Percentiles rank a stretch among this genome's conserved stretches.
Conservation (phyloP, 92 coral and sea anemone genomes). For the Blastomussa wellsi region DNA sequence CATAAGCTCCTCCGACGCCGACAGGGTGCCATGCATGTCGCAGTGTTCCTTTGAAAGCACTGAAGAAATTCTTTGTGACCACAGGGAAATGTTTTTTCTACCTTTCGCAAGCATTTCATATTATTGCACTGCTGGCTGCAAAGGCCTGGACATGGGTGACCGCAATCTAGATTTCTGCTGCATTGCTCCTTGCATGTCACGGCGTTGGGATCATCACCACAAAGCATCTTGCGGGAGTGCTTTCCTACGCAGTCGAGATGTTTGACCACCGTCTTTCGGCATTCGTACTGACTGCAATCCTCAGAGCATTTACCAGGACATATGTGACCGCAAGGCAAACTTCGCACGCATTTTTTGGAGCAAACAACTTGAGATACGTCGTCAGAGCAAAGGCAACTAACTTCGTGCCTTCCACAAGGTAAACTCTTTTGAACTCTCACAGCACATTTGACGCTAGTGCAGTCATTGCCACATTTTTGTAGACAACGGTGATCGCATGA, state of each 20-base stretch:
- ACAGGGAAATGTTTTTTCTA: constrained; percentile 37
- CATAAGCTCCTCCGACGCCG: constrained; percentile 42
- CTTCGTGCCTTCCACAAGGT: constrained; percentile 50
- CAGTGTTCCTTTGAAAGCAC: constrained; percentile 38
- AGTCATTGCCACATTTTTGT: constrained; percentile 59
- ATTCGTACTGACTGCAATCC: neutral
- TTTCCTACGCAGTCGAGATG: constrained; percentile 37
- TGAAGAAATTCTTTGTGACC: constrained; percentile 52
- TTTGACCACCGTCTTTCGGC: neutral
- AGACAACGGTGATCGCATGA: constrained; percentile 66
- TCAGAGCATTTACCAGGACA: constrained; percentile 63
- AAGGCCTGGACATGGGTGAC: constrained; percentile 52
- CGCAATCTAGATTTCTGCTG: constrained; percentile 52
- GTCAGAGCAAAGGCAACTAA: constrained; percentile 42
- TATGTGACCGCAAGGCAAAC: constrained; percentile 63
- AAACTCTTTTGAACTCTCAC: neutral
- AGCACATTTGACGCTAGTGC: constrained; percentile 37
- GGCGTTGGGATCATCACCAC: neutral
- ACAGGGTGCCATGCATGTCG: constrained; percentile 42
- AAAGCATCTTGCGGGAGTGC: constrained; percentile 24
- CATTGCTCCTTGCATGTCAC: constrained; percentile 1
- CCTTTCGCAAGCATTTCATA: neutral
- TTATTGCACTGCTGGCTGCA: constrained; percentile 13
- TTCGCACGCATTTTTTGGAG: neutral
- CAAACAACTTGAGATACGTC: constrained; percentile 9